A percentile compares a stretch with the other conserved stretches of the same genome.
phyloP scores from a whole-genome alignment of 1,140 invertebrate genomes.

The Ceratina calcarata region DNA sequence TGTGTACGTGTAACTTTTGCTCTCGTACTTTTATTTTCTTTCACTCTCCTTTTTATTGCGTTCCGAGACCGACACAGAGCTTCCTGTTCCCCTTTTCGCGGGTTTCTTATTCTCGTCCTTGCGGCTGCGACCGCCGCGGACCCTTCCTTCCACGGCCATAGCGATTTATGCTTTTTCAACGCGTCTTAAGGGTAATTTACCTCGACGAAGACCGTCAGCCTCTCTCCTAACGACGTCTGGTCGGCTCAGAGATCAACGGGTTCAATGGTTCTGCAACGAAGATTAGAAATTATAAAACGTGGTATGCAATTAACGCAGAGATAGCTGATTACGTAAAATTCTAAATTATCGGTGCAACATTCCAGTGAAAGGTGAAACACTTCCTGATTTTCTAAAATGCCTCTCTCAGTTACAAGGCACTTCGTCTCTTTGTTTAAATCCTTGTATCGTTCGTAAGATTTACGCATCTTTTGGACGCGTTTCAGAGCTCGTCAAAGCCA shows the following conservation, averaged over 20 bases:
- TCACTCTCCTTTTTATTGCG: too few relatives aligned
- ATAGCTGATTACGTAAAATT: neutral
- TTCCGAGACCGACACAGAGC: too few relatives aligned
- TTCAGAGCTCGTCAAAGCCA: neutral
- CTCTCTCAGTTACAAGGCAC: neutral
- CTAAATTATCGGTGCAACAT: neutral
- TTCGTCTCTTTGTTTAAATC: neutral
- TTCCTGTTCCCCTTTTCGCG: neutral
- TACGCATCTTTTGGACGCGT: neutral
- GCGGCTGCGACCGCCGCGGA: neutral
- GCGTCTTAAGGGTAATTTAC: constrained; percentile 9
- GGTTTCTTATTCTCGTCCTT: neutral
- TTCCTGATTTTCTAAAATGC: neutral
- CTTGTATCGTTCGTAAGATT: neutral
- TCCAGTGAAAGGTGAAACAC: neutral
- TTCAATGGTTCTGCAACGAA: neutral
- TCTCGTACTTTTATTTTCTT: too few relatives aligned
- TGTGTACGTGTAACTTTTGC: too few relatives aligned
- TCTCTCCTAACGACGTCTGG: neutral
- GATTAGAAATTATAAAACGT: neutral
- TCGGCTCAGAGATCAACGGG: neutral
- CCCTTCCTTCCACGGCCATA: neutral
- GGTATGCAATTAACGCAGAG: neutral
- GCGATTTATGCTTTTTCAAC: neutral
- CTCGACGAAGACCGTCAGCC: neutral